These are phyloP conservation scores for Drosophila biarmipes DNA, from an alignment of 1,140 invertebrate genomes.

Conservation along the genomic window DNA sequence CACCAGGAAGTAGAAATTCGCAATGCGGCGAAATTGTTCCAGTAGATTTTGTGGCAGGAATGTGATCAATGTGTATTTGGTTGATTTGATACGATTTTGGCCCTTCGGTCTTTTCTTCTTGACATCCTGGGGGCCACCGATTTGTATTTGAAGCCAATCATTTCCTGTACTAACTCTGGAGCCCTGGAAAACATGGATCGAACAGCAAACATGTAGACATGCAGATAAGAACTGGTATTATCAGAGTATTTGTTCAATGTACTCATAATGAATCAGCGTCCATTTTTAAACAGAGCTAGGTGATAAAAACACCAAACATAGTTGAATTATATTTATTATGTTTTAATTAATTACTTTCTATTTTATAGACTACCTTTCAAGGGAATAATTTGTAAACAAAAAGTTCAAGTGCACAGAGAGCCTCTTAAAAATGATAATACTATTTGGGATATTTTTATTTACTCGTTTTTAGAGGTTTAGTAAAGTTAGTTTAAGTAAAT, in stretches of 20 bases:
- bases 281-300: neutral
- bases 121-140: slow-evolving; percentile 85
- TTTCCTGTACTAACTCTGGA: slow-evolving; percentile 86
- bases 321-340: neutral
- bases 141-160: slow-evolving; percentile 86
- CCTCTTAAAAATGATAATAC: no score
- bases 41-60: slow-evolving; percentile 94
- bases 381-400: no score
- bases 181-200: slow-evolving; percentile 83
- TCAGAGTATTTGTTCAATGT: neutral
- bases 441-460: no score
- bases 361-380: no score
- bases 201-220: slow-evolving; percentile 2
- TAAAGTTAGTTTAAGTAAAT: neutral
- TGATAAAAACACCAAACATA: neutral
- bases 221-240: neutral
- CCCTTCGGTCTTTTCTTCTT: slow-evolving; percentile 84
- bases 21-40: slow-evolving; percentile 93
- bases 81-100: slow-evolving; percentile 87
- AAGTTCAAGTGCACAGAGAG: no score
- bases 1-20: slow-evolving; percentile 94
- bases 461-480: no score
- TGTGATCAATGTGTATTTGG: slow-evolving; percentile 91
- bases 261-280: slow-evolving; percentile 1
- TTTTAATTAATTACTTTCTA: neutral